phyloP scores from a whole-genome alignment of 1,140 invertebrate species.

The Pseudomyrmex concolor region DNA sequence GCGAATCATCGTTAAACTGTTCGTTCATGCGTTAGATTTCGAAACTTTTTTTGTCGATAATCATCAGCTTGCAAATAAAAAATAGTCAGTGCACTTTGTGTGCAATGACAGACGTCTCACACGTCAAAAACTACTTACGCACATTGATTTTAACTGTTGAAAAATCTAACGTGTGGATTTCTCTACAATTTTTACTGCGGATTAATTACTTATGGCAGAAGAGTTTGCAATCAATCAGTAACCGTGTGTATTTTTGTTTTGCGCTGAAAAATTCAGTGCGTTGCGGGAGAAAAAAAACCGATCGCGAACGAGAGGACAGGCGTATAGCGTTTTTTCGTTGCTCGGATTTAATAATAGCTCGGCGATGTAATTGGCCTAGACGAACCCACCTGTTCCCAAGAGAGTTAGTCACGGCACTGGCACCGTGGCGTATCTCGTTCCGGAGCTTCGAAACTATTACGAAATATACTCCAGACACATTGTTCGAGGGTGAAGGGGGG shows the following conservation, averaged over 20 bases:
- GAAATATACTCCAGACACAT: slow-evolving; percentile 65
- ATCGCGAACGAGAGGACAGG: slow-evolving; percentile 16
- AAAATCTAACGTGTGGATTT: neutral
- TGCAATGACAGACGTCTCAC: neutral
- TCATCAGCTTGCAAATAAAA: neutral
- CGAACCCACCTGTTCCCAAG: slow-evolving; percentile 71
- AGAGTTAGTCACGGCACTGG: slow-evolving; percentile 72
- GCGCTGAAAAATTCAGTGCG: neutral
- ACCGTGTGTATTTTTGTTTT: neutral
- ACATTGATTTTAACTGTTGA: neutral
- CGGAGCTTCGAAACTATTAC: slow-evolving; percentile 61
- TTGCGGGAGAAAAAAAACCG: slow-evolving; percentile 4
- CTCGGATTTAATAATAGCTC: slow-evolving; percentile 62
- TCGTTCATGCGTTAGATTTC: slow-evolving; percentile 7
- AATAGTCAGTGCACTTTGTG: neutral
- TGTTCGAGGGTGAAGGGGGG: neutral
- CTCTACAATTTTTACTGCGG: neutral
- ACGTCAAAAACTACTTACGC: neutral
- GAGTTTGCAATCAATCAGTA: neutral
- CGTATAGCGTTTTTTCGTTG: slow-evolving; percentile 50
- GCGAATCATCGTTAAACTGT: slow-evolving; percentile 43
- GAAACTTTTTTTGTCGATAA: slow-evolving; percentile 8
- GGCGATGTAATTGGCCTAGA: slow-evolving; percentile 68
- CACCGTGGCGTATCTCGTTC: slow-evolving; percentile 63
- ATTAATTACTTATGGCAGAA: slow-evolving; percentile 16